Base-by-base conservation (phyloP, 2,797 vertebrate genomes). In the Hoplostethus mediterraneus region DNA sequence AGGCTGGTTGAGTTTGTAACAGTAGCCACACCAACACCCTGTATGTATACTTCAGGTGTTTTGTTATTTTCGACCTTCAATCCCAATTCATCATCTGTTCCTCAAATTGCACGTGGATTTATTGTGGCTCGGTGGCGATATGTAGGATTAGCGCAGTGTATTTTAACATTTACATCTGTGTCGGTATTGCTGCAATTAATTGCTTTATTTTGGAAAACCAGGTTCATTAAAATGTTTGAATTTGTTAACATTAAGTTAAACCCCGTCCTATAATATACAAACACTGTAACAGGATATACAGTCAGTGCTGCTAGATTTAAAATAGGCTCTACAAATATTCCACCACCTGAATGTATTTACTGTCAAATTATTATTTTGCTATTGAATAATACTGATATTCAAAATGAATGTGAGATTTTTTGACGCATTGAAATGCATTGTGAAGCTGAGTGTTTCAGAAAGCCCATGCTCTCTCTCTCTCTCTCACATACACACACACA, bases 401-500 rank as follows among this genome's bases (percentile, higher is more conserved):
- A 52, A 11, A 11, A 28, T 25, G 51, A 33, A 31, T 31, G 16
- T 58, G 31, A 40, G 25, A 38, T 30, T 2, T 14, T 45, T 61
- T 45, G 21, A 45, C 30, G 42, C 14, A 14, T 7, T 60, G 25
- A 31, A 10, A 30, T 62, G 60, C 25, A 48, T 5, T 40, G 16
- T 42, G 52, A 69, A 75, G 38, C 10, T 21, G 7, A 40, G 9
- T 40, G 38, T 40, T 40, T 40, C 38, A 40, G 10, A 7, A 40
- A 7, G 36, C 36, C 36, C 7, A 5, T 4, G 38, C 7, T 2
- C 38, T 2, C 9, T 40, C 6, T 40, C 6, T 40, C 9, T 40
- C 38, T 17, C 63, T 60, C 48, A 30, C 47, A 54, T 60, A 54
- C 75, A 38, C 52, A 28, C 16, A 28, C 48, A 47, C 61, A 70